Conservation (phyloP, 2,113 vertebrate species). For the Calidris pugnax region DNA sequence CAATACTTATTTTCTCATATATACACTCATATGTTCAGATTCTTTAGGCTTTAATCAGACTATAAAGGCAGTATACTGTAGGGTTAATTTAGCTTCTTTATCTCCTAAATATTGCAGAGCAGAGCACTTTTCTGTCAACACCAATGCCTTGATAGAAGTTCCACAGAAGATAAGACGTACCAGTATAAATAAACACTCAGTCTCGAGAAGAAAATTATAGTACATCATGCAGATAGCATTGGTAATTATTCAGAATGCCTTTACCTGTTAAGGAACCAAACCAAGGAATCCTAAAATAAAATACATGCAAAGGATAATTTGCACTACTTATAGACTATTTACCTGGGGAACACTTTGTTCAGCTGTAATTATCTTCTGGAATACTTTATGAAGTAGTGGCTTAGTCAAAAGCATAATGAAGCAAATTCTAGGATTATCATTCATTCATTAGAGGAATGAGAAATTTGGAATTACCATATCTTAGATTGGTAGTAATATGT, state of each 20-base stretch:
- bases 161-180: not conserved
- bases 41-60: not conserved
- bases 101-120: not conserved
- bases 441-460: not conserved
- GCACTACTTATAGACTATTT: slow-evolving; percentile 27
- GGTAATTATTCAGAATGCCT: slow-evolving; percentile 46
- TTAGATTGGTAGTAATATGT: not conserved
- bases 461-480: not conserved
- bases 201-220: slow-evolving; percentile 43
- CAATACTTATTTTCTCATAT: not conserved
- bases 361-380: slow-evolving; percentile 39
- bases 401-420: slow-evolving; percentile 26
- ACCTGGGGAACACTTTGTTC: slow-evolving; percentile 30
- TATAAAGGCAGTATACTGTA: not conserved
- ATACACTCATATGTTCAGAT: not conserved
- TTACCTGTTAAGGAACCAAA: slow-evolving; percentile 15
- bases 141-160: not conserved
- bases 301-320: slow-evolving; percentile 30
- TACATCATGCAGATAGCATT: slow-evolving; percentile 2
- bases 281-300: slow-evolving; percentile 54
- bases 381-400: not conserved
- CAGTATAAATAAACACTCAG: slow-evolving; percentile 16
- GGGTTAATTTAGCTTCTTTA: slow-evolving; percentile 5
- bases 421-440: not conserved
- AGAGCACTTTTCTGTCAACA: not conserved